Evolutionary conservation across 2,888 invertebrate genomes (phyloP).

Genomic region (Tortricodes alternella): DNA sequence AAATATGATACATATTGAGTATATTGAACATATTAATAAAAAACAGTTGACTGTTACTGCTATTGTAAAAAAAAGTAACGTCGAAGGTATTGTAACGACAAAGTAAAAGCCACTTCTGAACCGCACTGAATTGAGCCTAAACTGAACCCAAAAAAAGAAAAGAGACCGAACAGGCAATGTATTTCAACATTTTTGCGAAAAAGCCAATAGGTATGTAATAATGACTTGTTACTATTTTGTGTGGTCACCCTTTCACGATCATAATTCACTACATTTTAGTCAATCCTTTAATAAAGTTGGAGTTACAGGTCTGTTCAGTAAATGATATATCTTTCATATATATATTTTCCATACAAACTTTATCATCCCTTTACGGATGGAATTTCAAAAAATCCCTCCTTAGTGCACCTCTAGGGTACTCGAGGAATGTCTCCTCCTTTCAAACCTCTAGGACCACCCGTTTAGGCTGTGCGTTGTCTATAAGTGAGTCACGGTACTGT

Average conservation of each 20-base stretch:
- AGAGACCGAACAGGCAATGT: conserved; percentile 50
- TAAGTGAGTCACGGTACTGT: too few relatives aligned
- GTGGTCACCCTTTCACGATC: conserved; percentile 19
- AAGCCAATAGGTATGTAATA: conserved; percentile 30
- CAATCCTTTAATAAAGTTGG: background rate
- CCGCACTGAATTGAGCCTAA: conserved; percentile 4
- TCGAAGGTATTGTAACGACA: background rate
- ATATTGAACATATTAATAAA: too few relatives aligned
- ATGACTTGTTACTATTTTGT: conserved; percentile 12
- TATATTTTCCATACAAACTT: background rate
- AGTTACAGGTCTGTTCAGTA: background rate
- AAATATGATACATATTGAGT: too few relatives aligned
- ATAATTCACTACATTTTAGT: conserved; percentile 2
- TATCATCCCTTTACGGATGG: too few relatives aligned
- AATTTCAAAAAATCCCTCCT: too few relatives aligned
- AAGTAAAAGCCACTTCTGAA: background rate
- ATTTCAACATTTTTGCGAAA: conserved; percentile 45
- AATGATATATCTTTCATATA: background rate
- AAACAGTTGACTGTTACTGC: too few relatives aligned
- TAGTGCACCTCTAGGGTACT: too few relatives aligned
- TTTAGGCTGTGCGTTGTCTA: too few relatives aligned
- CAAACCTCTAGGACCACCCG: too few relatives aligned
- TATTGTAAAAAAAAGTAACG: too few relatives aligned
- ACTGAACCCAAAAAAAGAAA: conserved; percentile 19
- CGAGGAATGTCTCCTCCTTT: too few relatives aligned